Conservation (phyloP, 2,113 vertebrate genomes). For the Pluvianellus socialis region DNA sequence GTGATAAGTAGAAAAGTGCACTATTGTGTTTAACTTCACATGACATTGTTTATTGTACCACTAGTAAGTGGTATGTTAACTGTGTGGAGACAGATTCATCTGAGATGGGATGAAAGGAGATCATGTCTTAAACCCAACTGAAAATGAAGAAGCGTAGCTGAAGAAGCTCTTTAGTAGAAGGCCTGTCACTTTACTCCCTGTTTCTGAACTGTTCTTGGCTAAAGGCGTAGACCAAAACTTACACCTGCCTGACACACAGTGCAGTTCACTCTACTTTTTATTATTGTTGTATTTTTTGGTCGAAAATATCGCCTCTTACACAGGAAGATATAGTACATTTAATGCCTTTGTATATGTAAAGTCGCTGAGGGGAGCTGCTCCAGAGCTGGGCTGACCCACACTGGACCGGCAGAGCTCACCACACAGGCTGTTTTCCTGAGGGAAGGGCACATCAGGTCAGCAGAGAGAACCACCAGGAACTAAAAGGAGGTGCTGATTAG, state of each 20-base stretch:
- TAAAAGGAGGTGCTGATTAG: too few relatives aligned
- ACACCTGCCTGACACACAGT: neutral
- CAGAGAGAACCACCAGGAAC: too few relatives aligned
- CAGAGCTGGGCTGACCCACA: too few relatives aligned
- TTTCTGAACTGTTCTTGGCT: neutral
- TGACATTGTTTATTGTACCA: neutral
- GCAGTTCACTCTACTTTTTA: neutral
- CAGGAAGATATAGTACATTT: neutral
- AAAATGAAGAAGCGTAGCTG: neutral
- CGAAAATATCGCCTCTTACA: neutral
- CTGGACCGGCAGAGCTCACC: too few relatives aligned
- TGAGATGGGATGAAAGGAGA: neutral
- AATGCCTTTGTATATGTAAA: neutral
- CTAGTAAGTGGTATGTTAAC: neutral
- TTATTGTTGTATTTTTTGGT: neutral
- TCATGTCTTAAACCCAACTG: rapidly evolving
- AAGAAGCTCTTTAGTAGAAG: neutral
- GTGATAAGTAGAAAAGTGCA: neutral
- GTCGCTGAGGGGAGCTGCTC: too few relatives aligned
- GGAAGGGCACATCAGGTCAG: too few relatives aligned
- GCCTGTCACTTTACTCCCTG: neutral
- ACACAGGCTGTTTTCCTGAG: too few relatives aligned
- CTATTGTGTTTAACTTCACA: neutral
- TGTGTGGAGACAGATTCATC: neutral
- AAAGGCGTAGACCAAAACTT: neutral